phyloP scores from a whole-genome alignment of 1,140 invertebrate species.

The Microvelia longipes region DNA sequence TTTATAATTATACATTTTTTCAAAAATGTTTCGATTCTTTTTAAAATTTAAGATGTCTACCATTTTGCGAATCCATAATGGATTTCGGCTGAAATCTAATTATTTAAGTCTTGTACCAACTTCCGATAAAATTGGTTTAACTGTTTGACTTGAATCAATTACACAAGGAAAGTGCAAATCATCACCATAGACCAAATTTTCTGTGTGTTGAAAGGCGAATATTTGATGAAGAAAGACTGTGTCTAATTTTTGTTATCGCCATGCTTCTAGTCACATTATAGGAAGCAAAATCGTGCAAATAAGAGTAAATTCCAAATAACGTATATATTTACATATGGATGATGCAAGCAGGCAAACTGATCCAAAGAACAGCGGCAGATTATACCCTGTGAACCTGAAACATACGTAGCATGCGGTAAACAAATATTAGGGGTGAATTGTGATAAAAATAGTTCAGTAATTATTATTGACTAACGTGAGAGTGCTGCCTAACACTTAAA shows the following conservation, averaged over 20 bases:
- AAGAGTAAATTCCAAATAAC: background rate
- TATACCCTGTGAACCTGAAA: conserved; percentile 46
- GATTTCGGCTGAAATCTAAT: too few species aligned
- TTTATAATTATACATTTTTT: background rate
- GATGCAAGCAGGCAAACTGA: conserved; percentile 64
- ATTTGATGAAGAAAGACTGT: too few species aligned
- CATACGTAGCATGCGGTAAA: background rate
- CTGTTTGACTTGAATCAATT: too few species aligned
- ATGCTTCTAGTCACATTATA: background rate
- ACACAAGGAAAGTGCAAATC: too few species aligned
- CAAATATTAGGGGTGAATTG: background rate
- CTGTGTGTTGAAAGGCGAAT: too few species aligned
- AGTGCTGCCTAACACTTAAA: background rate
- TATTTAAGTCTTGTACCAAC: too few species aligned
- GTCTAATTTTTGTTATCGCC: too few species aligned
- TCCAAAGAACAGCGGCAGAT: conserved; percentile 64
- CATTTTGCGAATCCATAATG: too few species aligned
- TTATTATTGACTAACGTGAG: background rate
- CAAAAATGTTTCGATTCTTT: too few species aligned
- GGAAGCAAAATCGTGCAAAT: background rate
- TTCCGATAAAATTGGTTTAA: too few species aligned
- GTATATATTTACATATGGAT: conserved; percentile 47
- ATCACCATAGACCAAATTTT: too few species aligned
- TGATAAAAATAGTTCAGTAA: background rate
- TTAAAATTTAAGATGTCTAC: too few species aligned